Evolutionary conservation across 2,113 vertebrate genomes (phyloP), one percentile per base, ranked within the genome.

Genomic region (Rhagologus leucostigma): DNA sequence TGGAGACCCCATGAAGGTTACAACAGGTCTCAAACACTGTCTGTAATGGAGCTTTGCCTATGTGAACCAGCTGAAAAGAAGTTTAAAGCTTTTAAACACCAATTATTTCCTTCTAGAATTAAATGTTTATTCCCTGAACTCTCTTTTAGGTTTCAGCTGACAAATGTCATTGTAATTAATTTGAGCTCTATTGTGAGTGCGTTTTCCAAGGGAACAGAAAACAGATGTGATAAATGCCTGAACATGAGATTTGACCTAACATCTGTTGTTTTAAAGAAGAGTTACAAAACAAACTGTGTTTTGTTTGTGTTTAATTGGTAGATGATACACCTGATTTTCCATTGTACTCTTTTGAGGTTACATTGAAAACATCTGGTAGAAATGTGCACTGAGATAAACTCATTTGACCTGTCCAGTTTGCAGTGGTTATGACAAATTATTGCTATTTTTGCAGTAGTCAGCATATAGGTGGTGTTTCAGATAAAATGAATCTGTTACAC

Each of bases 151-250:
- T 87, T 96, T 96, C 71, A 70, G 19, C 69, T 90, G 93, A 92
- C 60, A 87, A 81, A 96, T 71, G 60, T 94, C 64, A 55, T 53
- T 94, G 87, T 64, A 89, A 93, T 93, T 95, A 71, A 88, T 95
- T 84, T 89, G 83, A 92, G 46, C 20, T 16, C 39, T 63, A 33
- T 75, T 81, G 77, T 68, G 83, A 94, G 27, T 80, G 53, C 78
- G 33, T 56, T 90, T 97, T 95, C 79, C 79, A 90, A 68, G 83
- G 71, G 90, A 94, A 55, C 62, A 65, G 81, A 77, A 93, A 92
- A 35, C 90, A 96, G 92, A 84, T 92, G 90, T 89, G 73, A 57
- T 88, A 92, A 93, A 90, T 90, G 79, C 92, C 85, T 70, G 76
- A 95, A 75, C 79, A 81, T 77, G 90, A 96, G 95, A 78, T 93